These are phyloP conservation scores for Antechinus flavipes DNA, from an alignment of 2,113 vertebrate species.

Conservation along the genomic window DNA sequence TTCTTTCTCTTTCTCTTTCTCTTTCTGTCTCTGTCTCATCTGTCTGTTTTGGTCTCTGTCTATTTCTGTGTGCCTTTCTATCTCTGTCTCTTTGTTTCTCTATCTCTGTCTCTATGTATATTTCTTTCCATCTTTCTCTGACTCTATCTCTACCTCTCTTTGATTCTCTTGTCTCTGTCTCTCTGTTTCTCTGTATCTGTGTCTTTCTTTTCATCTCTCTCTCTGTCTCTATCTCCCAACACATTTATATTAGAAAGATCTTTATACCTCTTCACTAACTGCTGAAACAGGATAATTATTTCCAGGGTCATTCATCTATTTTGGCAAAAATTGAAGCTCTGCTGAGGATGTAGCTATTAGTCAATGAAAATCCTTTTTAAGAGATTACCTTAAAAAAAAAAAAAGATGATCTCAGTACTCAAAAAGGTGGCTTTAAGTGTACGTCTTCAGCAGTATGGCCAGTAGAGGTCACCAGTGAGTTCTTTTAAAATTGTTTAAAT, in stretches of 20 bases:
- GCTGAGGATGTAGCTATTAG: neutral
- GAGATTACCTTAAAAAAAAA: neutral
- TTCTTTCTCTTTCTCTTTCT: rapidly evolving
- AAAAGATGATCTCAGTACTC: neutral
- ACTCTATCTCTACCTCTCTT: too few species aligned
- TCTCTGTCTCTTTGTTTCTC: too few species aligned
- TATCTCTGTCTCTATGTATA: too few species aligned
- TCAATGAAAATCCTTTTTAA: neutral
- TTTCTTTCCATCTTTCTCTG: too few species aligned
- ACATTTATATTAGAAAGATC: neutral
- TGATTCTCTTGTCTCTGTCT: too few species aligned
- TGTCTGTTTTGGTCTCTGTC: too few species aligned
- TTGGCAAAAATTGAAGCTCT: neutral
- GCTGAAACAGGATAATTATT: neutral
- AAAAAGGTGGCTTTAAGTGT: neutral
- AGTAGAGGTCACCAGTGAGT: slow-evolving; percentile 82
- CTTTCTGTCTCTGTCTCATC: too few species aligned
- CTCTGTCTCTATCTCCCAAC: neutral
- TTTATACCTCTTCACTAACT: neutral
- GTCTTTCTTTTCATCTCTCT: neutral
- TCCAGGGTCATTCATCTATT: neutral
- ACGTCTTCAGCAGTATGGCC: slow-evolving; percentile 57
- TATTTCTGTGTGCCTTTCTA: too few species aligned
- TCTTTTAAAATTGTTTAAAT: neutral
- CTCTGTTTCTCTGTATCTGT: too few species aligned